Conservation (phyloP, 2,888 invertebrate species). For the Idaea straminata region DNA sequence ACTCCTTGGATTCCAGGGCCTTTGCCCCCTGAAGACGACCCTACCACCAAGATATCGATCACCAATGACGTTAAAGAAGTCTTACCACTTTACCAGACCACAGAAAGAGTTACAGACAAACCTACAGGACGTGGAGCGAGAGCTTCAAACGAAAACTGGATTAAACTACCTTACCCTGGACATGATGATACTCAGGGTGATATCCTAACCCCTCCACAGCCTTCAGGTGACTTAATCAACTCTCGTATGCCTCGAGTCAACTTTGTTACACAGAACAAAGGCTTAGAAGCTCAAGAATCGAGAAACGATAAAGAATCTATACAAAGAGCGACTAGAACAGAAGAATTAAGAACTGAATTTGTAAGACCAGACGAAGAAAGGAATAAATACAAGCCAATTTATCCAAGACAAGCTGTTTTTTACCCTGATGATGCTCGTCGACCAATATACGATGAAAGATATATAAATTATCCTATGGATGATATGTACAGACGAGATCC, state of each 20-base stretch:
- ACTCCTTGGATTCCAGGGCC: slow-evolving; percentile 70
- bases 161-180: slow-evolving; percentile 78
- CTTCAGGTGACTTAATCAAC: slow-evolving; percentile 77
- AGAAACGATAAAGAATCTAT: slow-evolving; percentile 73
- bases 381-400: slow-evolving; percentile 63
- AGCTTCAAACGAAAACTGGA: slow-evolving; percentile 82
- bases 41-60: slow-evolving; percentile 67
- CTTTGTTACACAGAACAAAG: slow-evolving; percentile 83
- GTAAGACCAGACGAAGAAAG: slow-evolving; percentile 65
- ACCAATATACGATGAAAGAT: slow-evolving; percentile 64
- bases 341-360: slow-evolving; percentile 72
- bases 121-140: slow-evolving; percentile 81
- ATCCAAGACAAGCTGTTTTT: slow-evolving; percentile 71
- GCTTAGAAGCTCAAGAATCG: slow-evolving; percentile 71
- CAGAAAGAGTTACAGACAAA: slow-evolving; percentile 70
- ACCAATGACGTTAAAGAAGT: slow-evolving; percentile 58
- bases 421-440: slow-evolving; percentile 72
- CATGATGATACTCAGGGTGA: slow-evolving; percentile 58
- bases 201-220: slow-evolving; percentile 75
- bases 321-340: slow-evolving; percentile 63
- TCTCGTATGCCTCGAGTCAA: slow-evolving; percentile 83
- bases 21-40: slow-evolving; percentile 61
- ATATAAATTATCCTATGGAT: slow-evolving; percentile 47
- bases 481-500: slow-evolving; percentile 69
- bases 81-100: slow-evolving; percentile 58